Conservation (phyloP, 2,888 invertebrate genomes). For the Bibio marci region DNA sequence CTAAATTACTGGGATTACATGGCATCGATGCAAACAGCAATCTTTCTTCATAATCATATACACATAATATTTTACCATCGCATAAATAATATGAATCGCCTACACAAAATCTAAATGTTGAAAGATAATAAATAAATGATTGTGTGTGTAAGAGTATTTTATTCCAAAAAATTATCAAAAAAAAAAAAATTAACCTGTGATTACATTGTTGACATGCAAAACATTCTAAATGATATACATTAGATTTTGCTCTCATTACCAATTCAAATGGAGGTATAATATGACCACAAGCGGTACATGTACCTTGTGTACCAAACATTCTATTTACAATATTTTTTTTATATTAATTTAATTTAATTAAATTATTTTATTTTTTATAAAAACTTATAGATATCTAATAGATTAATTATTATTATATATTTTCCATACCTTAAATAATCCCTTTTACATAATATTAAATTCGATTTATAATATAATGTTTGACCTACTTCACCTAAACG, state of each 20-base stretch:
- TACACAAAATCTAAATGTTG: slow-evolving; percentile 65
- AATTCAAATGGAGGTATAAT: slow-evolving; percentile 88
- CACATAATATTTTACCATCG: slow-evolving; percentile 87
- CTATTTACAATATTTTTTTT: no score
- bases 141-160: background rate
- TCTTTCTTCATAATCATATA: slow-evolving; percentile 85
- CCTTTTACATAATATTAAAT: slow-evolving; percentile 77
- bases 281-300: slow-evolving; percentile 84
- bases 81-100: slow-evolving; percentile 85
- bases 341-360: background rate
- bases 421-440: slow-evolving; percentile 67
- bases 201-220: slow-evolving; percentile 90
- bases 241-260: slow-evolving; percentile 86
- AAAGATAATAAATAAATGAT: background rate
- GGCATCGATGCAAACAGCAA: slow-evolving; percentile 82
- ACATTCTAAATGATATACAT: slow-evolving; percentile 87
- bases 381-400: background rate
- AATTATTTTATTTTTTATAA: background rate
- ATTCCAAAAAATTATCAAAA: background rate
- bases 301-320: slow-evolving; percentile 78
- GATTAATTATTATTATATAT: background rate
- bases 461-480: slow-evolving; percentile 77
- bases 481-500: slow-evolving; percentile 86
- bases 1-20: slow-evolving; percentile 68
- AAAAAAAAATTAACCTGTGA: slow-evolving; percentile 47